Evolutionary conservation across 2,888 invertebrate genomes (phyloP), one percentile per base, ranked within the genome.

Genomic region (Sphecodes monilicornis): DNA sequence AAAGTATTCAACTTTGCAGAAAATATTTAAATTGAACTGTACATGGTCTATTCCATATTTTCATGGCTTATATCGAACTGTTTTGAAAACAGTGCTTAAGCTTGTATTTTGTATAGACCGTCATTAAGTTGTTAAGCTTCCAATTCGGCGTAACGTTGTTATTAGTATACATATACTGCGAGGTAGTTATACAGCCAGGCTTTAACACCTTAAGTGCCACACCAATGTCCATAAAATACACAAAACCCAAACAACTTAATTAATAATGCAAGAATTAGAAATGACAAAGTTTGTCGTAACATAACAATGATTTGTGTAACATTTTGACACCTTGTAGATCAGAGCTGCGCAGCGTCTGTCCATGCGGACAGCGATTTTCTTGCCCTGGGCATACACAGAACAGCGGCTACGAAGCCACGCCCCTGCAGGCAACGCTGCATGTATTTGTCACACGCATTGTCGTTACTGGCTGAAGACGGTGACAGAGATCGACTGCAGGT

Each of bases 81-180:
- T n/a, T 54, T 54, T 11, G n/a, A n/a, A n/a, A n/a, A n/a, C 54
- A 54, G 54, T 54, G 11, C n/a, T n/a, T 54, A 54, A 54, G n/a
- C 54, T n/a, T 54, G 54, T 54, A 54, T 54, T 54, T 54, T 54
- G n/a, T n/a, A 54, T n/a, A 54, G n/a, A n/a, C n/a, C n/a, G n/a
- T n/a, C 54, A 54, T 54, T 3, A 54, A 11, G n/a, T 54, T 54
- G 54, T n/a, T 54, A 54, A 54, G 54, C 54, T 54, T 54, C 3
- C n/a, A 54, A 54, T 54, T 54, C 54, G 11, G 54, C 54, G 54
- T n/a, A n/a, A 11, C 22, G 50, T 11, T 54, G 54, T 10, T 8
- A 54, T 54, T 54, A 54, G 22, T 54, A 22, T 50, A 10, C n/a
- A n/a, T 8, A n/a, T 10, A 54, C 10, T n/a, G 54, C 10, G n/a